Evolutionary conservation across 1,140 invertebrate genomes (phyloP), one percentile per base, ranked within the genome.

Genomic region (Dendroctonus valens): DNA sequence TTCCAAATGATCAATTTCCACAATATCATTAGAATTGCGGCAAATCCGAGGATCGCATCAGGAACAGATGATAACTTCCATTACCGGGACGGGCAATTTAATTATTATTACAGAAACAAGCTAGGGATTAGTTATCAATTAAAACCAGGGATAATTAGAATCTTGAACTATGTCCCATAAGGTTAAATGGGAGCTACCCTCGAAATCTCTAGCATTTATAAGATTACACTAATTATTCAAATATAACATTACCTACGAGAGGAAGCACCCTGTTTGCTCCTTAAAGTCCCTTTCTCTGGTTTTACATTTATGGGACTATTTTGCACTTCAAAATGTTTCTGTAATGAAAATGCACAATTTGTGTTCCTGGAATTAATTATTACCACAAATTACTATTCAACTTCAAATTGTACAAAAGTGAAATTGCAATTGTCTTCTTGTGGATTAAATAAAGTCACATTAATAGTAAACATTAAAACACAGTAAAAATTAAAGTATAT

Each of bases 121-220:
- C 53, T 39, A 5, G 53, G 55, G 55, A 12, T 58, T 58, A 58
- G 41, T 58, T 58, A 58, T 58, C 55, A 58, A 58, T 58, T 58
- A 58, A 26, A 58, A n/a, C 15, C 26, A 11, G 15, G 55, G 11
- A 58, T 58, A 44, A 58, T 58, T 44, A 58, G n/a, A 58, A 58
- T 58, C 55, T 58, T 58, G 55, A 37, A 58, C 55, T 44, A 37
- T 58, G 55, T 46, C 55, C 55, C 55, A 14, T 11, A 44, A 46
- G 55, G 41, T 44, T 58, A 8, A 15, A 58, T 41, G 41, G 41
- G 26, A 44, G 12, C 38, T 58, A 58, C 55, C 55, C 38, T 46
- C 14, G 3, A 44, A 58, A 58, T 58, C 55, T 15, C 41, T 39
- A 7, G 37, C 55, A 58, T 58, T 58, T 58, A 14, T 44, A 37